These are phyloP conservation scores for Harmothoe impar DNA, from an alignment of 2,888 invertebrate species.

Conservation along the genomic window DNA sequence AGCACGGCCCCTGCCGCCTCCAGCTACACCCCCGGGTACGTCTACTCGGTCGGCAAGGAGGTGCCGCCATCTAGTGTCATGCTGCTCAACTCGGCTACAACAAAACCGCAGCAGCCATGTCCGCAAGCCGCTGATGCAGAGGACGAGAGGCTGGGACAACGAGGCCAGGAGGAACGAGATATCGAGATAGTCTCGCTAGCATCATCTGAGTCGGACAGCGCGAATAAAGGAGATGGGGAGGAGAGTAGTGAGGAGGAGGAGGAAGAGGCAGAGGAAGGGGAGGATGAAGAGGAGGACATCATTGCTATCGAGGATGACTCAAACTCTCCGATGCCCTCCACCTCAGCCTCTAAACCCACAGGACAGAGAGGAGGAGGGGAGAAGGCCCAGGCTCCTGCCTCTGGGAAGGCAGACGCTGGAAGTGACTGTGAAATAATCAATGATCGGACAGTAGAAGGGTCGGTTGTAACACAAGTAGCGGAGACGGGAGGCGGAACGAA, in stretches of 20 bases:
- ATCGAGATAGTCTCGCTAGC: conserved; percentile 19
- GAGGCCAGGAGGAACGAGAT: conserved; percentile 7
- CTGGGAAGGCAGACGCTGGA: neutral
- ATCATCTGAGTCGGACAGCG: neutral
- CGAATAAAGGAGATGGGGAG: neutral
- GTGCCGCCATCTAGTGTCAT: neutral
- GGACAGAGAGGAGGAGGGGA: neutral
- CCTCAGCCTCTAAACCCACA: neutral
- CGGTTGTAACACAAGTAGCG: neutral
- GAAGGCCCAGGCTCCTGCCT: neutral
- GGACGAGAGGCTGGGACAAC: neutral
- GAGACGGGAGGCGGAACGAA: neutral
- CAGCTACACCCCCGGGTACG: neutral
- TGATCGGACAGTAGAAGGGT: conserved; percentile 17
- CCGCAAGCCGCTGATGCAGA: neutral
- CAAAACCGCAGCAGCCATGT: neutral
- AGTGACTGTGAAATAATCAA: conserved; percentile 41
- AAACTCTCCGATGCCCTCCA: conserved; percentile 34
- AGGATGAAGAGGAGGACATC: conserved; percentile 1
- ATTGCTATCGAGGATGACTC: conserved; percentile 49
- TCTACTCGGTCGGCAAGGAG: conserved; percentile 29
- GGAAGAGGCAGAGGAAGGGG: neutral
- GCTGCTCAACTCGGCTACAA: neutral
- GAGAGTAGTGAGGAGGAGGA: conserved; percentile 29
- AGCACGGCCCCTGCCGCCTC: neutral